Base-by-base conservation (phyloP, 23 tunicate genomes). In the Halocynthia roretzi region DNA sequence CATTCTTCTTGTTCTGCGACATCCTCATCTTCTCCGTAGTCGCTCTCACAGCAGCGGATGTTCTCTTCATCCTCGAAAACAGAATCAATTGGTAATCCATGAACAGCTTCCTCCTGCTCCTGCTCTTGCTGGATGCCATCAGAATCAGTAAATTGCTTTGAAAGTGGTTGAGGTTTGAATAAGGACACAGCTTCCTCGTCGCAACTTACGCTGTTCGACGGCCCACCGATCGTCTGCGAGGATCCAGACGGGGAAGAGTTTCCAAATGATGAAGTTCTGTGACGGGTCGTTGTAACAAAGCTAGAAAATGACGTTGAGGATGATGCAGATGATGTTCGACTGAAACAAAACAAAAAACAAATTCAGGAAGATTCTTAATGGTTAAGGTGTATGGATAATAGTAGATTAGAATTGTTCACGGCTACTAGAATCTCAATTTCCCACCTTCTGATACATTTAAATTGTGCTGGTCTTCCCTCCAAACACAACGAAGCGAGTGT, bases 381-480 rank as follows among this genome's bases (percentile, higher is more conserved):
- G 44, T n/a, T n/a, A n/a, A 4, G 44, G 44, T 31, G 44, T 31
- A 31, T 31, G 44, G 44, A 31, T 31, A 31, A 0, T 31, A 31
- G 1, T 31, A 0, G 44, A 31, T 31, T 31, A 31, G 44, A 31
- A 31, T 31, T 31, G 44, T 31, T 4, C 44, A 31, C 44, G 44
- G 64, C 17, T 15, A 60, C 64, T 15, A 60, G 64, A 31, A 67
- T 67, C 23, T 21, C 18, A 67, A 44, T 67, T 11, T 71, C 55
- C 78, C 78, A 54, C 19, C 20, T 74, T 22, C 64, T 74, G 5
- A 62, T 56, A 5, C 78, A 55, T 5, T 31, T 31, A 31, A 64
- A 74, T 67, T 48, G 71, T 56, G 78, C 78, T 21, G 62, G 56
- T n/a, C 78, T 74, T 54, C 78, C 78, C 63, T 74, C 78, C 78